A percentile compares a stretch with the other conserved stretches of the same genome.
phyloP scores from a whole-genome alignment of 2,113 vertebrate genomes.

The Pitta sordida region DNA sequence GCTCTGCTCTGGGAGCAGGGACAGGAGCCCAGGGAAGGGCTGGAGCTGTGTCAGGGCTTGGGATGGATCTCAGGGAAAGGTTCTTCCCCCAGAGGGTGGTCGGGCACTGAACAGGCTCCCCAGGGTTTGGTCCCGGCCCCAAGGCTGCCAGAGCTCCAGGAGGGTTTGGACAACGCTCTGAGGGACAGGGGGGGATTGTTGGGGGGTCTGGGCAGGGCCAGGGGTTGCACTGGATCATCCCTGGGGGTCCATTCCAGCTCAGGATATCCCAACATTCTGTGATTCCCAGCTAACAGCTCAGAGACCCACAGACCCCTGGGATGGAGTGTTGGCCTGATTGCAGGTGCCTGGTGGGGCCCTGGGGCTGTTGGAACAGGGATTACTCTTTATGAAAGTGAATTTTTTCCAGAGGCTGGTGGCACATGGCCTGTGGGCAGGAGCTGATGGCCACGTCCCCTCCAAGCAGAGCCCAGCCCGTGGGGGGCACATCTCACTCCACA shows the following conservation, averaged over 20 bases:
- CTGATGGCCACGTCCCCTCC: not conserved
- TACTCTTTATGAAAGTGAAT: not conserved
- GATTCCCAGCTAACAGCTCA: not conserved
- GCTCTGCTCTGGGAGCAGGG: not conserved
- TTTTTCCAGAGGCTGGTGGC: not conserved
- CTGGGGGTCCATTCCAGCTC: rapidly evolving
- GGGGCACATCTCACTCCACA: not conserved
- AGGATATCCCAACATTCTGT: not conserved
- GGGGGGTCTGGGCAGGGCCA: not conserved
- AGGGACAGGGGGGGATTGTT: not conserved
- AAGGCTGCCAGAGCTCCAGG: not conserved
- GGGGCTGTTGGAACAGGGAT: not conserved
- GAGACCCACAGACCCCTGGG: too few species aligned
- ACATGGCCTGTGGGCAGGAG: not conserved
- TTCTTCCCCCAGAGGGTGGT: not conserved
- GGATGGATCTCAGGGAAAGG: not conserved
- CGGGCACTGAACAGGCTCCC: not conserved
- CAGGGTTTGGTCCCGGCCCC: not conserved
- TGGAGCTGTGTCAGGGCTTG: not conserved
- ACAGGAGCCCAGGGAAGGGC: not conserved
- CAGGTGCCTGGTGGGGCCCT: not conserved
- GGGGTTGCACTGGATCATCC: rapidly evolving
- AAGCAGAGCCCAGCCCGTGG: rapidly evolving
- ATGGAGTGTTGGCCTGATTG: not conserved
- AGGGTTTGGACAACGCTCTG: not conserved